Evolutionary conservation across 2,888 invertebrate genomes (phyloP), one percentile per base, ranked within the genome.

Genomic region (Homarus gammarus): DNA sequence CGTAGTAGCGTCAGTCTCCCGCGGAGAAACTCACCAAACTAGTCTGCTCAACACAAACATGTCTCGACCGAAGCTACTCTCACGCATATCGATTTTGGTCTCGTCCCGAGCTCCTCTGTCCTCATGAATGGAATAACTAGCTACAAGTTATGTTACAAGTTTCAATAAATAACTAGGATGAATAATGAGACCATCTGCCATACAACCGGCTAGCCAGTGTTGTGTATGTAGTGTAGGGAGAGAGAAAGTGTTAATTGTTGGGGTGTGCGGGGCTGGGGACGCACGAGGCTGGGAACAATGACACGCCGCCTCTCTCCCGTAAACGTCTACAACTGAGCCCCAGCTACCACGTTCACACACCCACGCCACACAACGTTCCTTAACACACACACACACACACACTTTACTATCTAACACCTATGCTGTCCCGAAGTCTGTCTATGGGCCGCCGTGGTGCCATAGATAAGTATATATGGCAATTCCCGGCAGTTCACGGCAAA

Each of bases 11-110:
- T 73, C 83, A 73, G 27, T 38, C 22, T 49, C 27, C 49, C 33
- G 15, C 56, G 15, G 12, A 27, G 84, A 61, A 36, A 44, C 82
- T 84, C 84, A 61, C 84, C 27, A 84, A 36, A 84, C 84, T 84
- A 56, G 40, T 36, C 51, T 36, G 18, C 15, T 44, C 81, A 44
- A 70, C 70, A 56, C 84, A 75, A 83, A 84, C 84, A 84, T 73
- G 73, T 84, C 84, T 84, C 84, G 84, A 49, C 84, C 84, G 56
- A 72, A 83, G 83, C 84, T 40, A 38, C 84, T 84, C 84, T 73
- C 84, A 56, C 73, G 73, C 73, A 56, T 84, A 84, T 84, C 84
- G 84, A 84, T 75, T 36, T 33, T 72, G 49, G 73, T 36, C 84
- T 84, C 84, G 84, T 84, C 73, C 84, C 84, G 68, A 84, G 73